A percentile compares a stretch with the other conserved stretches of the same genome.
Conservation (phyloP, 2,113 vertebrate genomes). For the Callipepla californica region DNA sequence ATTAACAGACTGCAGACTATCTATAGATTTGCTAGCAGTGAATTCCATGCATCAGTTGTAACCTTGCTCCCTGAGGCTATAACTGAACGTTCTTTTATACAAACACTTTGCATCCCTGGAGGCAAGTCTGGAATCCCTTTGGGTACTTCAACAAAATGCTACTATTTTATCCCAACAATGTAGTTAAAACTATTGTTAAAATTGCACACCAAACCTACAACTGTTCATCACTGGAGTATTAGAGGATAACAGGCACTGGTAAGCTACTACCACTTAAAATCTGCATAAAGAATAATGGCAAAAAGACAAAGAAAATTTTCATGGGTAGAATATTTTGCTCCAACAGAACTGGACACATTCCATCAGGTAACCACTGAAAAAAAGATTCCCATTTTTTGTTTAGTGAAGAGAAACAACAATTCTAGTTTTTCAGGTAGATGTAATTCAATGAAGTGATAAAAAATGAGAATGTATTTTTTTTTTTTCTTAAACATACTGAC, state of each 20-base stretch:
- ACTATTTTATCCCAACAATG: neutral
- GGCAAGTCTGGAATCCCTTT: neutral
- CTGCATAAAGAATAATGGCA: neutral
- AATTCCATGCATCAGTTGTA: neutral
- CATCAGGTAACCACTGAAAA: neutral
- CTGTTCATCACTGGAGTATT: neutral
- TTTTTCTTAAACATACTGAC: neutral
- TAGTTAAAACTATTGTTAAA: conserved; percentile 2
- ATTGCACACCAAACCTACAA: neutral
- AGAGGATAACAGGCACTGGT: neutral
- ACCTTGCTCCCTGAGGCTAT: neutral
- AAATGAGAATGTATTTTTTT: neutral
- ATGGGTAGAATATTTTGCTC: neutral
- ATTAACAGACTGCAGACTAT: neutral
- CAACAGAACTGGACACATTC: neutral
- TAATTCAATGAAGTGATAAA: neutral
- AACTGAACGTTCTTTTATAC: neutral
- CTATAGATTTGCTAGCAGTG: neutral
- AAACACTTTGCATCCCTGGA: fast-evolving
- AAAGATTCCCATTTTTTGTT: neutral
- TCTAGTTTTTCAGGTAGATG: neutral
- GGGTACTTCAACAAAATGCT: neutral
- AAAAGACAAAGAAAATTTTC: neutral
- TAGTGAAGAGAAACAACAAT: neutral
- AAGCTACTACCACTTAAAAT: neutral